Conservation (phyloP, 2,797 vertebrate species). For the Leptodactylus fallax region DNA sequence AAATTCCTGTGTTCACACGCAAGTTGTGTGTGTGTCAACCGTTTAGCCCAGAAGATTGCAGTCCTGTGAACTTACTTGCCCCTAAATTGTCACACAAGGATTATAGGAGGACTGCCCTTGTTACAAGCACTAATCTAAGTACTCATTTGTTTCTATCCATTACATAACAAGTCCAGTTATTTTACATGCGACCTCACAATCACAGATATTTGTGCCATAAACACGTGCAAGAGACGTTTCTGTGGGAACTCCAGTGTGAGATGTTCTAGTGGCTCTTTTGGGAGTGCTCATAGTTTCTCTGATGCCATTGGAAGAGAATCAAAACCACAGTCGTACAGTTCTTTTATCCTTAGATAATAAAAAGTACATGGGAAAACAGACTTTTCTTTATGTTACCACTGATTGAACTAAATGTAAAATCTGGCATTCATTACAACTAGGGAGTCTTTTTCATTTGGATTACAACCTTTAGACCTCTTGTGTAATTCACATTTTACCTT, state of each 20-base stretch:
- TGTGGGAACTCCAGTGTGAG: background rate
- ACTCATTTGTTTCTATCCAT: background rate
- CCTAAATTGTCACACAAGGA: no score
- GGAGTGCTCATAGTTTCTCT: constrained; percentile 27
- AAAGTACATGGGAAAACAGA: background rate
- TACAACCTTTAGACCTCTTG: background rate
- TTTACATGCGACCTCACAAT: background rate
- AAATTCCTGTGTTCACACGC: no score
- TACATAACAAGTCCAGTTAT: background rate
- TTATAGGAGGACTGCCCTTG: background rate
- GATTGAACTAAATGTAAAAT: background rate
- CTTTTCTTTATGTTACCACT: constrained; percentile 5
- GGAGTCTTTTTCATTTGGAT: background rate
- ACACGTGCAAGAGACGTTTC: background rate
- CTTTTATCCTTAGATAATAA: constrained; percentile 4
- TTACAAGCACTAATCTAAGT: background rate
- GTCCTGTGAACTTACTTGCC: no score
- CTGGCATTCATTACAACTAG: background rate
- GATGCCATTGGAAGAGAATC: constrained; percentile 22
- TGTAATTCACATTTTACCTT: background rate
- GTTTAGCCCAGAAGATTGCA: no score
- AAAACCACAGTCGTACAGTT: constrained; percentile 17
- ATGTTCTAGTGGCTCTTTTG: constrained; percentile 2
- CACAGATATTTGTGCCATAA: background rate
- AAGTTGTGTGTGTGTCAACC: no score